Conservation (phyloP, 1,140 invertebrate species). For the Reticulitermes speratus region DNA sequence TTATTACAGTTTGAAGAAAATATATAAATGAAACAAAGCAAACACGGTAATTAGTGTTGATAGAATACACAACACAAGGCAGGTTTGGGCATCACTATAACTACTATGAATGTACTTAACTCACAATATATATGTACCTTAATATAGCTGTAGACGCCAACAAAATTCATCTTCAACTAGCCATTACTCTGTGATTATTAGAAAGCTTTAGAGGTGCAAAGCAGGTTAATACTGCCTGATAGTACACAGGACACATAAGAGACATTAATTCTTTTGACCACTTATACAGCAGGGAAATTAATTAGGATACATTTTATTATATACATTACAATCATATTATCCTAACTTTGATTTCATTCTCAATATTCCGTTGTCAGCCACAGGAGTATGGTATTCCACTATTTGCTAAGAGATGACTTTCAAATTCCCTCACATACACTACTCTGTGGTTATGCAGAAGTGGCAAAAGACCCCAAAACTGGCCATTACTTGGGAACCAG, state of each 20-base stretch:
- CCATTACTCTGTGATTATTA: neutral
- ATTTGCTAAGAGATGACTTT: neutral
- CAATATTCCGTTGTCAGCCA: neutral
- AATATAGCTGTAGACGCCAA: neutral
- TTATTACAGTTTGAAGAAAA: neutral
- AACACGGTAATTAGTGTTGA: neutral
- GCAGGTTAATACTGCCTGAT: neutral
- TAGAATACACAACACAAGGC: neutral
- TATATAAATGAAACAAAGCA: constrained; percentile 4
- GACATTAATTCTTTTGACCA: neutral
- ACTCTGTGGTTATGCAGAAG: neutral
- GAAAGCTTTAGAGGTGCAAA: neutral
- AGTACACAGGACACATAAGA: too few relatives aligned
- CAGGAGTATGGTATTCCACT: too few relatives aligned
- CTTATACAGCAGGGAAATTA: neutral
- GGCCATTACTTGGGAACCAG: constrained; percentile 49
- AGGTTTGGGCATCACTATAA: neutral
- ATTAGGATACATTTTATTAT: neutral
- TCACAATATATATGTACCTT: neutral
- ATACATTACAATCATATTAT: neutral
- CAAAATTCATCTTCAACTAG: neutral
- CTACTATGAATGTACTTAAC: neutral
- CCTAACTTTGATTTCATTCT: neutral
- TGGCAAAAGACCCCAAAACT: neutral
- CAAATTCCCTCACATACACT: neutral